These are phyloP conservation scores for Ciconia boyciana DNA, from an alignment of 2,113 vertebrate species.

Conservation along the genomic window DNA sequence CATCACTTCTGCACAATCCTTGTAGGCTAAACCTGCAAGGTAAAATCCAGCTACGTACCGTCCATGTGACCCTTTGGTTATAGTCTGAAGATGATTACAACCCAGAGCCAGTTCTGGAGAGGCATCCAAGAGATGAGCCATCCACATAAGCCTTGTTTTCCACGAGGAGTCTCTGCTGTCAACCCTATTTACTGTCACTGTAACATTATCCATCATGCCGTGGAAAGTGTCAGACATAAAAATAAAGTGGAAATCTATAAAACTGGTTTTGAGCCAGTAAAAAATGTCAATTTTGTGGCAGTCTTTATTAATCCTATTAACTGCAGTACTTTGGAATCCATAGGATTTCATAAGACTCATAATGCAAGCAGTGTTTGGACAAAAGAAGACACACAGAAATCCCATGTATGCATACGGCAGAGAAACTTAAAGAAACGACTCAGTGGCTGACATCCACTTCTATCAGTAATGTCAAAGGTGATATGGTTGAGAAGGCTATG, in stretches of 20 bases:
- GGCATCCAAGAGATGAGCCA: not conserved
- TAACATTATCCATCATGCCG: not conserved
- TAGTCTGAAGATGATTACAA: not conserved
- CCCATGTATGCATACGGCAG: not conserved
- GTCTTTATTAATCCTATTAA: conserved; percentile 41
- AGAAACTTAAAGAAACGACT: not conserved
- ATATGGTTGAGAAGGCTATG: not conserved
- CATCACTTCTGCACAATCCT: not conserved
- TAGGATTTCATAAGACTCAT: not conserved
- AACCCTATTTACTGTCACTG: not conserved
- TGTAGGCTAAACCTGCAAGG: not conserved
- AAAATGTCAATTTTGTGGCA: not conserved
- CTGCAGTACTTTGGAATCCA: not conserved
- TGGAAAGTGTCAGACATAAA: conserved; percentile 32
- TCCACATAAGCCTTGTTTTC: not conserved
- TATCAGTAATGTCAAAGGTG: not conserved
- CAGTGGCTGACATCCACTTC: not conserved
- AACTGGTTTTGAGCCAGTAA: conserved; percentile 1
- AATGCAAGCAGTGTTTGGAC: not conserved
- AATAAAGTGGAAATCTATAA: conserved; percentile 56
- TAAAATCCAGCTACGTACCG: not conserved
- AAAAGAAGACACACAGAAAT: not conserved
- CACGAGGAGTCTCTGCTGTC: not conserved
- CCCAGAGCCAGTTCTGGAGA: not conserved
- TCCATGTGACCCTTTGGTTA: not conserved